phyloP scores from a whole-genome alignment of 2,113 vertebrate genomes.

The Petroica traversi region DNA sequence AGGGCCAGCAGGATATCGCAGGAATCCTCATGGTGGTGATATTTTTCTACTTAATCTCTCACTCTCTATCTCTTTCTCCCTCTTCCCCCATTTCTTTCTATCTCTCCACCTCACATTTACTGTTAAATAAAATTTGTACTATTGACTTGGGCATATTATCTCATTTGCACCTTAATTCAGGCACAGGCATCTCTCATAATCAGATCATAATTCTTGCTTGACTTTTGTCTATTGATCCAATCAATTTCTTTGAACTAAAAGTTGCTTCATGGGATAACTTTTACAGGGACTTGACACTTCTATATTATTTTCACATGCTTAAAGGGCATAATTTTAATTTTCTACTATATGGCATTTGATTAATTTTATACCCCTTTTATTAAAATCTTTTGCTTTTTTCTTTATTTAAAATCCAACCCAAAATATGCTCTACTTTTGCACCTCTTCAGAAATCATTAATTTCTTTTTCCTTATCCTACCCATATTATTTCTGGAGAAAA shows the following conservation, averaged over 20 bases:
- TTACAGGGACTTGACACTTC: not conserved
- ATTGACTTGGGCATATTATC: not conserved
- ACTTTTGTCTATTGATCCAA: not conserved
- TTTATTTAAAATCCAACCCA: not conserved
- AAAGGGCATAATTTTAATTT: not conserved
- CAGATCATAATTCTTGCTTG: not conserved
- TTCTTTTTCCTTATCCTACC: not conserved
- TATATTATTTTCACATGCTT: not conserved
- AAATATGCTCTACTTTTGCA: not conserved
- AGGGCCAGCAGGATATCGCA: fast-evolving
- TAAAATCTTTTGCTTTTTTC: not conserved
- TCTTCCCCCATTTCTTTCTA: not conserved
- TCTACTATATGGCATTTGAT: not conserved
- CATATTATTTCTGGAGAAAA: not conserved
- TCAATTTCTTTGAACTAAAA: not conserved
- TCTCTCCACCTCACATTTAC: not conserved
- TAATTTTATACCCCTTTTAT: not conserved
- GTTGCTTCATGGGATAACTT: not conserved
- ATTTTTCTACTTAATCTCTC: not conserved
- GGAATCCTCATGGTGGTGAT: not conserved
- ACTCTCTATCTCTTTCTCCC: not conserved
- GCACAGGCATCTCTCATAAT: not conserved
- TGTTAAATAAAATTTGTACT: not conserved
- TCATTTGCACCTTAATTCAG: not conserved
- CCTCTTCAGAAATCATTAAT: not conserved